Evolutionary conservation across 1,140 invertebrate genomes (phyloP), one percentile per base, ranked within the genome.

Genomic region (Drosophila rhopaloa): DNA sequence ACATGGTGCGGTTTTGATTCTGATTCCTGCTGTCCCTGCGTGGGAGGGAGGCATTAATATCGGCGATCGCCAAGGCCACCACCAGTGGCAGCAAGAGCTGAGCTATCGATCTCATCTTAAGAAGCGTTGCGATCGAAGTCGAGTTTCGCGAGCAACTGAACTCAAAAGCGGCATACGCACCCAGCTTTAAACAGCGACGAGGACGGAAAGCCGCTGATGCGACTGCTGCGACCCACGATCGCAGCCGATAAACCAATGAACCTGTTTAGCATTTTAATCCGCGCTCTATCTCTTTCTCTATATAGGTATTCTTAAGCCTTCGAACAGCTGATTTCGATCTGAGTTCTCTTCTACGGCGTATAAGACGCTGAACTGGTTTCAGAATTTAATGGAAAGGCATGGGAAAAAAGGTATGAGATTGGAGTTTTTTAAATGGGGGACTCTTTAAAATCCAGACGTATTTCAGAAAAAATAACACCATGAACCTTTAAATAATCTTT

Each of bases 201-300:
- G 43, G 66, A 27, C 61, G 60, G 55, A 55, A 75, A 35, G 73
- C 48, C 29, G 43, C 59, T 57, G 43, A 51, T 53, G 44, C 53
- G 59, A 40, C 51, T 29, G 43, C 54, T 56, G 32, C 51, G 51
- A 27, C 16, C 32, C 32, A 71, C 53, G 59, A 82, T 51, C 13
- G 14, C 62, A 27, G 66, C 38, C 50, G 84, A 89, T 76, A 89
- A 63, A 41, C 84, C 62, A 66, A 58, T 72, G 61, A 88, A 88
- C 85, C 80, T 72, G 80, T 61, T 81, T 43, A 90, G 61, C 81
- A 88, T 89, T 71, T 32, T 67, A 54, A 68, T 58, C 61, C 43
- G 16, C 16, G 35, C 32, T 54, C 54, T 54, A 10, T 8, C 55
- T 61, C 37, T 62, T 32, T 57, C 38, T 27, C 7, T 29, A 16